Conservation (phyloP, 2,113 vertebrate species). For the Dicrurus megarhynchus region DNA sequence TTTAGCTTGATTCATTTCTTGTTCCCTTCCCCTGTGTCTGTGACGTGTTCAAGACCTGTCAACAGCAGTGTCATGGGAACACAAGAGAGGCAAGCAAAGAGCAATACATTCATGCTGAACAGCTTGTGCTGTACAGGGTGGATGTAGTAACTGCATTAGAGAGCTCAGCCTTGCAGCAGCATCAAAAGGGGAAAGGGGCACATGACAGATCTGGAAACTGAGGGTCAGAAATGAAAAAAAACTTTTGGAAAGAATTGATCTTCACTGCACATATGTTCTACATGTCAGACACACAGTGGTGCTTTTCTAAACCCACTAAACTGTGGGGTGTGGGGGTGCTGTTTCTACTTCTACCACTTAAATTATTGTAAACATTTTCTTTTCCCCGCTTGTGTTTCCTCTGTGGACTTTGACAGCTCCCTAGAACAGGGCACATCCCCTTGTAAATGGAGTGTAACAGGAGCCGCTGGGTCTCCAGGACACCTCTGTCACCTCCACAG, state of each 20-base stretch:
- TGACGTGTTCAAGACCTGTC: background rate
- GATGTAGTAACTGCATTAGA: background rate
- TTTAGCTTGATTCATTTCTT: background rate
- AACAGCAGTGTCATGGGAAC: background rate
- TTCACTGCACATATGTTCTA: background rate
- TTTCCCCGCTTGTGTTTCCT: background rate
- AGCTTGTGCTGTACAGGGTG: background rate
- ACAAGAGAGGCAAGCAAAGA: background rate
- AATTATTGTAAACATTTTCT: background rate
- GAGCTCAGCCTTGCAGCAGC: constrained; percentile 4
- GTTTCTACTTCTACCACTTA: background rate
- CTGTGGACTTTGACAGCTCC: background rate
- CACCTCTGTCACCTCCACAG: background rate
- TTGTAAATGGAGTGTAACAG: background rate
- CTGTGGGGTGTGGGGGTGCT: background rate
- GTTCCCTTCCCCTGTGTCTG: background rate
- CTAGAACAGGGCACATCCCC: background rate
- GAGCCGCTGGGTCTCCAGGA: rapidly evolving
- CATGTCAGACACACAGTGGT: background rate
- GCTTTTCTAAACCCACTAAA: background rate
- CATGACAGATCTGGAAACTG: background rate
- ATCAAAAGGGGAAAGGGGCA: background rate
- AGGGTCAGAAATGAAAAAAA: background rate
- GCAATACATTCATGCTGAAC: background rate
- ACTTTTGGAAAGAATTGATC: background rate